These are phyloP conservation scores for Leptopilina myrica DNA, from an alignment of 2,888 invertebrate species.

Conservation along the genomic window DNA sequence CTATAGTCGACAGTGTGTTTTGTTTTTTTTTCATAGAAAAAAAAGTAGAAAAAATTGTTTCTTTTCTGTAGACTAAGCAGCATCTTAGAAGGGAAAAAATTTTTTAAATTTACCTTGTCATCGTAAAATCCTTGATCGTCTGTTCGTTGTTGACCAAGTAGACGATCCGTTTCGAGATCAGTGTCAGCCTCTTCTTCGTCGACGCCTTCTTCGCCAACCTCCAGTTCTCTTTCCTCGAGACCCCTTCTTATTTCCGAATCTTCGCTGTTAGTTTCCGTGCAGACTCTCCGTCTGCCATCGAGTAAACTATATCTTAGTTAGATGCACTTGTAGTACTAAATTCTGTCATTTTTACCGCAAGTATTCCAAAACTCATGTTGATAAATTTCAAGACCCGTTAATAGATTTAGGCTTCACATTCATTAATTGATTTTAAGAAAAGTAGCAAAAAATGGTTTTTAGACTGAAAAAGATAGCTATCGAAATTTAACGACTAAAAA, in stretches of 20 bases:
- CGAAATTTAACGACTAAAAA: no score
- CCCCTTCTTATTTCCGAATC: constrained; percentile 71
- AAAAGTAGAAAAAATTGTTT: constrained; percentile 8
- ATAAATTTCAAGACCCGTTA: background rate
- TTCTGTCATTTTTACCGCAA: constrained; percentile 43
- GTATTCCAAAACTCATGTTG: constrained; percentile 56
- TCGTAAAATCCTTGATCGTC: constrained; percentile 95
- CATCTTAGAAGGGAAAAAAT: constrained; percentile 25
- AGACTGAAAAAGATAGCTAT: no score
- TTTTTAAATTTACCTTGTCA: constrained; percentile 82
- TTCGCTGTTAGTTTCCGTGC: constrained; percentile 74
- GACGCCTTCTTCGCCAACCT: constrained; percentile 70
- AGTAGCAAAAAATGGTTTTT: no score
- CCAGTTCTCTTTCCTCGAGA: constrained; percentile 73
- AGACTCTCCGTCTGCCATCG: constrained; percentile 74
- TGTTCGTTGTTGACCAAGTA: constrained; percentile 95
- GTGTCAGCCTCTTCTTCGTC: constrained; percentile 92
- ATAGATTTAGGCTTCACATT: no score
- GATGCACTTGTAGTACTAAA: constrained; percentile 65
- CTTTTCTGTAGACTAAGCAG: constrained; percentile 13
- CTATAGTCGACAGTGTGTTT: constrained; percentile 21
- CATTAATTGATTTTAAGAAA: no score
- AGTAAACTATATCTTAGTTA: constrained; percentile 76
- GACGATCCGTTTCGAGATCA: constrained; percentile 97
- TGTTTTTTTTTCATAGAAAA: constrained; percentile 35